Base-by-base conservation (phyloP, 2,888 invertebrate genomes). In the Caenorhabditis uteleia region DNA sequence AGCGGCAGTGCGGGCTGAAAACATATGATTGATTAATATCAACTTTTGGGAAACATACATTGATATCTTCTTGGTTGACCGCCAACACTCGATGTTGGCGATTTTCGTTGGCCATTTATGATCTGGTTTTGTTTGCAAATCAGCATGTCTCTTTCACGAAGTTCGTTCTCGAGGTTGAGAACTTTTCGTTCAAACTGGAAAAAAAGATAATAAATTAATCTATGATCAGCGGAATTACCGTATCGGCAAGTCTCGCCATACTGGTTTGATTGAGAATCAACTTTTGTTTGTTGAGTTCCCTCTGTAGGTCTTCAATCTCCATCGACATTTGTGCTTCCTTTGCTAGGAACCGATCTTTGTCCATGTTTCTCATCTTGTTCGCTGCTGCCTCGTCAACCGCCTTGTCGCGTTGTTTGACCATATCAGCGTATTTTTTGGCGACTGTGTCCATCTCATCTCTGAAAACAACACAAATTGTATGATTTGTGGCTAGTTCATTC, bases 51-150 rank as follows among this genome's bases (percentile, higher is more conserved):
- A 23, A 39, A 39, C 23, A 21, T 20, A 18, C 6, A 16, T 10
- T 4, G 6, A 26, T n/a, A 44, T 7, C n/a, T 44, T 21, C 8
- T 39, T 10, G 39, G 18, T 16, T 39, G 3, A 5, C 20, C 20
- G 10, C 7, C 20, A 33, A 46, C 46, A 21, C 40, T 40, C 16
- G 55, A 55, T 39, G 65, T 55, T 16, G 65, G 65, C 36, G 65
- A 65, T 25, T 60, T 58, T 49, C 70, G 51, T 48, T 70, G 56
- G 42, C 68, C 60, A 60, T 70, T 71, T 61, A 75, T 70, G 44
- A 73, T 59, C 44, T 71, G 69, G 51, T 73, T 67, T 45, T 75
- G 75, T 38, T 68, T 73, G 59, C 67, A 70, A 40, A 75, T 67
- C 40, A 73, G 70, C 54, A 71, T 60, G 56, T 73, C 71, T 27